phyloP scores from a whole-genome alignment of 2,888 invertebrate species.

The Hartigia nigra region DNA sequence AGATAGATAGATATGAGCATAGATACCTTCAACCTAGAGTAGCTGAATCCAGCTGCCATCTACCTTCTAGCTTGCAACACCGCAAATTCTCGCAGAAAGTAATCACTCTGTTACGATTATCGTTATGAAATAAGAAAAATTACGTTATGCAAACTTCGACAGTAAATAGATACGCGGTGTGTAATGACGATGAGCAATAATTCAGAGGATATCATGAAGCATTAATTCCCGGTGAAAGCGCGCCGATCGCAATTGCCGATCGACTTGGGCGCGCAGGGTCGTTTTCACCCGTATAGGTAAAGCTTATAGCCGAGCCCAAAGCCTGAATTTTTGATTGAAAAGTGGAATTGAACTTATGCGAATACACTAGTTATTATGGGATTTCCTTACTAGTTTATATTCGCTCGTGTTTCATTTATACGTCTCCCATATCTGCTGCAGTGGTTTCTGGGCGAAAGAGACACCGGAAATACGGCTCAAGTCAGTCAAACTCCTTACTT shows the following conservation, averaged over 20 bases:
- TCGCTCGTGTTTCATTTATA: not conserved
- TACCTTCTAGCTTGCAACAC: not conserved
- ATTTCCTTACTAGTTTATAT: not conserved
- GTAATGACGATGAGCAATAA: not conserved
- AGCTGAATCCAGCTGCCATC: not conserved
- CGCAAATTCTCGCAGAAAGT: not conserved
- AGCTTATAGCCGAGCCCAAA: not conserved
- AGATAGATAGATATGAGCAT: not conserved
- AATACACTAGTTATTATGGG: not conserved
- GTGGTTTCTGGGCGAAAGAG: not conserved
- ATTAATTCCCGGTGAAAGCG: constrained; percentile 1
- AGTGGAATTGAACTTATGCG: not conserved
- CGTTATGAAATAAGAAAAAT: constrained; percentile 21
- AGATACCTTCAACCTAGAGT: not conserved
- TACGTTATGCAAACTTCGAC: constrained; percentile 19
- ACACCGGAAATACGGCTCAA: not conserved
- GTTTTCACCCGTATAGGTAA: not conserved
- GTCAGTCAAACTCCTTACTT: not conserved
- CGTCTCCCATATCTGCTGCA: not conserved
- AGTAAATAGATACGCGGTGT: not conserved
- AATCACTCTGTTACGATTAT: not conserved
- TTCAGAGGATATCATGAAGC: not conserved
- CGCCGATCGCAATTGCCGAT: not conserved
- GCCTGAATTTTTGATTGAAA: not conserved
- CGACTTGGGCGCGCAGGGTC: not conserved